Evolutionary conservation across 1,140 invertebrate genomes (phyloP).

Genomic region (Nymphalis io): DNA sequence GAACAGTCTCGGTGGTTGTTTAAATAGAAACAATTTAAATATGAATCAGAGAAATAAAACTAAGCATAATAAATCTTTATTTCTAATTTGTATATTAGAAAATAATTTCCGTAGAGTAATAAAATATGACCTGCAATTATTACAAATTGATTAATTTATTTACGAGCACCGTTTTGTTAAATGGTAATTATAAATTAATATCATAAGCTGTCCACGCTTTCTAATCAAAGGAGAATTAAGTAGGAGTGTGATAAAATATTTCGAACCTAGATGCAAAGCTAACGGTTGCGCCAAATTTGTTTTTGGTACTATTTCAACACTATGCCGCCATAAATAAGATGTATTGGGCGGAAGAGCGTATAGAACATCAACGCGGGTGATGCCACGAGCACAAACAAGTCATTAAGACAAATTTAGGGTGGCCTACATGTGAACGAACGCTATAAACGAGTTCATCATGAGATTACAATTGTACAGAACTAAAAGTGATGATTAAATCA

Average conservation of each 20-base stretch:
- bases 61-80: too few relatives aligned
- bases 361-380: slow-evolving; percentile 41
- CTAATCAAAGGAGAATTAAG: neutral
- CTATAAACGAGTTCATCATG: slow-evolving; percentile 22
- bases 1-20: neutral
- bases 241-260: slow-evolving; percentile 8
- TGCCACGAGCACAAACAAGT: slow-evolving; percentile 45
- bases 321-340: slow-evolving; percentile 36
- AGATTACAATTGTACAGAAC: slow-evolving; percentile 20
- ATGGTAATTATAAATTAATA: slow-evolving; percentile 1
- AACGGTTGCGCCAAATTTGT: slow-evolving; percentile 31
- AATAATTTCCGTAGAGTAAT: too few relatives aligned
- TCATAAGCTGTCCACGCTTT: slow-evolving; percentile 4
- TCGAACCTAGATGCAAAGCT: slow-evolving; percentile 15
- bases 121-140: too few relatives aligned
- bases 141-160: too few relatives aligned
- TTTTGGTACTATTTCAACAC: slow-evolving; percentile 35
- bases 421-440: slow-evolving; percentile 39
- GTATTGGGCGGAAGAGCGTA: slow-evolving; percentile 39
- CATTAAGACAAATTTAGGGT: slow-evolving; percentile 49
- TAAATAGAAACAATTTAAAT: neutral
- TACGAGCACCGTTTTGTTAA: neutral
- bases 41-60: neutral
- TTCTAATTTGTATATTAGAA: too few relatives aligned
- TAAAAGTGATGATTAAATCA: slow-evolving; percentile 1